Evolutionary conservation across 2,113 vertebrate species (phyloP).

Genomic region (Chamaea fasciata): DNA sequence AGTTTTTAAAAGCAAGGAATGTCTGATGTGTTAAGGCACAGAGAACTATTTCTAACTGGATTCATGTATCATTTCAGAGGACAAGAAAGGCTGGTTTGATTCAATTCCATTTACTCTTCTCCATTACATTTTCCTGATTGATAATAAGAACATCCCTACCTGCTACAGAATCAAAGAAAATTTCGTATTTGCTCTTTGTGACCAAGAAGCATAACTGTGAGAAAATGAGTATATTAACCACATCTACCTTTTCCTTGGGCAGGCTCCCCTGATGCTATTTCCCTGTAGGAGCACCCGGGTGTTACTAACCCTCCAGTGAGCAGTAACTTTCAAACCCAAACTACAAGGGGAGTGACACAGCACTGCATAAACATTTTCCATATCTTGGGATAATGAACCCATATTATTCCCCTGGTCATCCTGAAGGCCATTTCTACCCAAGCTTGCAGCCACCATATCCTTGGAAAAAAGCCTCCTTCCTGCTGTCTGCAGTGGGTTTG

Average conservation of each 20-base stretch:
- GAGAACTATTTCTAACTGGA: not conserved
- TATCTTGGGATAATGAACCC: not conserved
- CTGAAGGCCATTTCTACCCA: not conserved
- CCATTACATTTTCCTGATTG: not conserved
- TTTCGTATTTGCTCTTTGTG: not conserved
- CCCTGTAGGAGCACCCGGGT: not conserved
- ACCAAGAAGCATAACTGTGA: not conserved
- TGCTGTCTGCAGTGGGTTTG: not conserved
- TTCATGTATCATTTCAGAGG: not conserved
- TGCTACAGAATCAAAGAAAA: not conserved
- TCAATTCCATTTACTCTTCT: not conserved
- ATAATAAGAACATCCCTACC: not conserved
- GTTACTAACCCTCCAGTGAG: not conserved
- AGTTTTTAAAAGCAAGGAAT: not conserved
- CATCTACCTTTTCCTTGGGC: accelerated
- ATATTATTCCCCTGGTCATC: not conserved
- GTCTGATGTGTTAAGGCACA: not conserved
- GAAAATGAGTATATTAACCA: not conserved
- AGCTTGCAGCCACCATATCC: not conserved
- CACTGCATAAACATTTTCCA: not conserved
- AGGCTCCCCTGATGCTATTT: not conserved
- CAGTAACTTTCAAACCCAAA: not conserved
- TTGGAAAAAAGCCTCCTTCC: not conserved
- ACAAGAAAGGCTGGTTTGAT: not conserved
- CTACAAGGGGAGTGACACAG: not conserved